A percentile compares a stretch with the other conserved stretches of the same genome.
phyloP scores from a whole-genome alignment of 2,888 invertebrate species.

The Rapana venosa region DNA sequence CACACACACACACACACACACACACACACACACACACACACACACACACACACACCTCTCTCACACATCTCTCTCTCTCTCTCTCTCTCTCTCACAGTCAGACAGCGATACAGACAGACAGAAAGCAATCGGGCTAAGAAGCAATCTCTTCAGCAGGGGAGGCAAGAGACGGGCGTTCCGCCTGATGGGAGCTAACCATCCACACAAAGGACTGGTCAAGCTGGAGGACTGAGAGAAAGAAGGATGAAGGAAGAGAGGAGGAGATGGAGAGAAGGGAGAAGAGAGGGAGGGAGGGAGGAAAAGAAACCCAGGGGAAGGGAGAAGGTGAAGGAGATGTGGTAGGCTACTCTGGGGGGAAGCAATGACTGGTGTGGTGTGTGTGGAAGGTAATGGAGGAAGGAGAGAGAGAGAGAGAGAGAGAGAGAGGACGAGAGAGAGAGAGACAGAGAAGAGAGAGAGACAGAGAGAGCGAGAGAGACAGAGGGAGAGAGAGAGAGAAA shows the following conservation, averaged over 20 bases:
- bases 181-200: conserved; percentile 2
- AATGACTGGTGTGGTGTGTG: too few relatives aligned
- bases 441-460: not conserved
- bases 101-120: too few relatives aligned
- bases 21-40: too few relatives aligned
- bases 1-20: too few relatives aligned
- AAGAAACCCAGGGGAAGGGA: not conserved
- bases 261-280: not conserved
- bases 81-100: too few relatives aligned
- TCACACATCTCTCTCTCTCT: too few relatives aligned
- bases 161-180: not conserved
- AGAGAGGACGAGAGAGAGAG: not conserved
- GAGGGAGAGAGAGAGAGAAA: not conserved
- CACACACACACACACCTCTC: too few relatives aligned
- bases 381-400: not conserved
- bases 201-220: conserved; percentile 20
- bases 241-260: not conserved
- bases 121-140: not conserved
- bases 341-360: too few relatives aligned
- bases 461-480: not conserved
- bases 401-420: not conserved
- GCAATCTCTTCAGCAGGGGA: not conserved
- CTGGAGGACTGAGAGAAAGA: not conserved
- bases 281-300: not conserved
- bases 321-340: not conserved